Percentiles rank a stretch among this genome's conserved stretches.
These are phyloP conservation scores for Rhyzopertha dominica DNA, from an alignment of 1,140 invertebrate species.

Conservation along the genomic window DNA sequence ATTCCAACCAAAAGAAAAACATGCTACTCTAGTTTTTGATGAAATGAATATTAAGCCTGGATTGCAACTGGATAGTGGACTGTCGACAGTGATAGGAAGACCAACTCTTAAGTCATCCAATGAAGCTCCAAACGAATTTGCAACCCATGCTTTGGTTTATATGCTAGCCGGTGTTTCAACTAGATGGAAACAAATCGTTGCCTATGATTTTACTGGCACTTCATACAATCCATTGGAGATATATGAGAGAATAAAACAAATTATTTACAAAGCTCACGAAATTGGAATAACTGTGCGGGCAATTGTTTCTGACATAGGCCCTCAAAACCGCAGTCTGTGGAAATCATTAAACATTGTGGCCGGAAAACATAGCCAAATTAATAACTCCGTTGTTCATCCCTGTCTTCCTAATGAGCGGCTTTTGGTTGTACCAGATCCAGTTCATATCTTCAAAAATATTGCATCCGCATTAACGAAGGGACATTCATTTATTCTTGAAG, in stretches of 20 bases:
- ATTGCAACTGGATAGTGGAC: conserved; percentile 6
- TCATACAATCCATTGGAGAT: conserved; percentile 9
- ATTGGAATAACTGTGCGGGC: neutral
- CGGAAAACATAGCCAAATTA: conserved; percentile 2
- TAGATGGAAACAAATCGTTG: conserved; percentile 15
- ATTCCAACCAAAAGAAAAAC: conserved; percentile 9
- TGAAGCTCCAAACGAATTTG: conserved; percentile 1
- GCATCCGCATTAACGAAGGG: conserved; percentile 1
- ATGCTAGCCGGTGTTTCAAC: conserved; percentile 9
- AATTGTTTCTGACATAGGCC: conserved; percentile 6
- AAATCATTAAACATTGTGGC: neutral
- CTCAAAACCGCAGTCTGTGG: conserved; percentile 14
- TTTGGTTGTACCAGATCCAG: conserved; percentile 12
- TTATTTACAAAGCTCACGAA: neutral
- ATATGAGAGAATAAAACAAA: neutral
- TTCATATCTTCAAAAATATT: conserved; percentile 19
- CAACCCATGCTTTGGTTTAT: conserved; percentile 17
- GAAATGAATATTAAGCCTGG: conserved; percentile 14
- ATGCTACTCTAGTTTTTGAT: conserved; percentile 12
- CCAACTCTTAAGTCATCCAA: conserved; percentile 1
- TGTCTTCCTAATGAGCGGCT: conserved; percentile 1
- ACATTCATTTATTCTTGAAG: neutral
- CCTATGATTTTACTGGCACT: conserved; percentile 12
- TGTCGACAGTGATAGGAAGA: neutral
- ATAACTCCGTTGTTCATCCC: conserved; percentile 7